These are phyloP conservation scores for Tinea pellionella DNA, from an alignment of 2,888 invertebrate genomes.

Conservation along the genomic window DNA sequence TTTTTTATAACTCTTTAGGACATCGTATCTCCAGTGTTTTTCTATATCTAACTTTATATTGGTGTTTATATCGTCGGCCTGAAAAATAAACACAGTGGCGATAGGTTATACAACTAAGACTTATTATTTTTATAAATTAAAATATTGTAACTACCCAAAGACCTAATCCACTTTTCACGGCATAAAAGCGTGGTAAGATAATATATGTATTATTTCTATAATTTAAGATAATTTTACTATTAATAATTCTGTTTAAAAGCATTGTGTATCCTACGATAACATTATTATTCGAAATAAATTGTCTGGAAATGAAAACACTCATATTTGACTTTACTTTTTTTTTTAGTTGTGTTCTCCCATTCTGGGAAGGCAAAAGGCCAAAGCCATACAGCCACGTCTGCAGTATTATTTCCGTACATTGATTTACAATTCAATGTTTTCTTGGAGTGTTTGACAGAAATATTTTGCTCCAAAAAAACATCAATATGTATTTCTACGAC, in stretches of 20 bases:
- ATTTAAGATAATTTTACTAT: background rate
- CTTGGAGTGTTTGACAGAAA: too few relatives aligned
- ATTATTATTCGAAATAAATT: too few relatives aligned
- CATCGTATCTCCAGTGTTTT: conserved; percentile 73
- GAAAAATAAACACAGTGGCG: conserved; percentile 19
- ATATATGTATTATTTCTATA: background rate
- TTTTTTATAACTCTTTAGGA: conserved; percentile 29
- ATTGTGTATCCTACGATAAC: background rate
- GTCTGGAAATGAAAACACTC: too few relatives aligned
- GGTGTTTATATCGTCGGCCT: conserved; percentile 70
- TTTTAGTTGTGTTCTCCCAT: too few relatives aligned
- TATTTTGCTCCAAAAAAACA: too few relatives aligned
- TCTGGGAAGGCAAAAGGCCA: too few relatives aligned
- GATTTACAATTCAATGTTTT: too few relatives aligned
- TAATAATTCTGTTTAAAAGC: background rate
- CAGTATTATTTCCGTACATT: too few relatives aligned
- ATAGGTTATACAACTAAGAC: background rate
- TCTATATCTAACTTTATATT: conserved; percentile 79
- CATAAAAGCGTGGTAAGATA: background rate
- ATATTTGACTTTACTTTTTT: too few relatives aligned
- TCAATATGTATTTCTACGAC: too few relatives aligned
- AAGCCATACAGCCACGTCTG: too few relatives aligned
- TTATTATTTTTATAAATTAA: background rate
- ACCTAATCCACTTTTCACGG: background rate
- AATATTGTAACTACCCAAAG: background rate